Evolutionary conservation across 1,140 invertebrate genomes (phyloP).

Genomic region (Drosophila sechellia): DNA sequence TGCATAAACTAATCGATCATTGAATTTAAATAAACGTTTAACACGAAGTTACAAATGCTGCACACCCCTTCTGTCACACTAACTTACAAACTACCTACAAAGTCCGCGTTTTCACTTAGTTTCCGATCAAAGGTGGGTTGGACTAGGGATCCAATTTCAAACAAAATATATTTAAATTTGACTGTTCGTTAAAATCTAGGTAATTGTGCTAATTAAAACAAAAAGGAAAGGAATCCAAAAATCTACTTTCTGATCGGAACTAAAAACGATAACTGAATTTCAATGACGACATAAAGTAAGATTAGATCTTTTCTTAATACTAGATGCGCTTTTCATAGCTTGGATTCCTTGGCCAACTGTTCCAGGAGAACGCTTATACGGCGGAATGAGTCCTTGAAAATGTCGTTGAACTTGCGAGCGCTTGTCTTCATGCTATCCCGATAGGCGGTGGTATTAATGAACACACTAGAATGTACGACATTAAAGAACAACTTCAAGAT

Average conservation of each 20-base stretch:
- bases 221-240: not conserved
- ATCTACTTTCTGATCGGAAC: not conserved
- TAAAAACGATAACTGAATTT: not conserved
- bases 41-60: constrained; percentile 34
- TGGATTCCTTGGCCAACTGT: constrained; percentile 42
- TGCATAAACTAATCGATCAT: constrained; percentile 61
- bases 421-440: constrained; percentile 76
- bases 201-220: not conserved
- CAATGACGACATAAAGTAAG: not conserved
- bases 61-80: not conserved
- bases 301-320: constrained; percentile 12
- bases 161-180: no score
- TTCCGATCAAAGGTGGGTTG: constrained; percentile 1
- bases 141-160: not conserved
- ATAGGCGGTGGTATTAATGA: constrained; percentile 72
- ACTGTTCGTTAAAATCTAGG: not conserved
- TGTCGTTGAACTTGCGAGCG: constrained; percentile 72
- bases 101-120: not conserved
- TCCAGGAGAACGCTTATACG: constrained; percentile 67
- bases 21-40: constrained; percentile 78
- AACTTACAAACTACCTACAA: not conserved
- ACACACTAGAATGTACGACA: constrained; percentile 48
- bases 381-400: constrained; percentile 71
- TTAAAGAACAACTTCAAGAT: not conserved
- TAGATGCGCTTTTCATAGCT: constrained; percentile 33